phyloP scores from a whole-genome alignment of 1,140 invertebrate genomes.

The Drosophila bocqueti region DNA sequence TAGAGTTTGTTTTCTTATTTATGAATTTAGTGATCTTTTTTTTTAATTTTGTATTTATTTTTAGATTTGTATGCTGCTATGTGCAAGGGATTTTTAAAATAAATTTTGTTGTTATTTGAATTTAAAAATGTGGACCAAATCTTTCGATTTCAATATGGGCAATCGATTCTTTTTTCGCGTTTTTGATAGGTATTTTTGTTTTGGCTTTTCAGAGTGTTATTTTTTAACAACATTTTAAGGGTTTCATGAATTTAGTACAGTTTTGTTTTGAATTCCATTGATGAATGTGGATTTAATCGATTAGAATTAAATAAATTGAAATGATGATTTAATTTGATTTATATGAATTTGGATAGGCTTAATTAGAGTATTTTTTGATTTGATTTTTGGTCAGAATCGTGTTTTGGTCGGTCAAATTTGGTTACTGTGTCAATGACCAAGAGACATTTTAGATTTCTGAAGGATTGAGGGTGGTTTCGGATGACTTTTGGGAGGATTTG shows the following conservation, averaged over 20 bases:
- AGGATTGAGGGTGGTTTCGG: conserved; percentile 25
- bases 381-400: neutral
- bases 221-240: too few relatives aligned
- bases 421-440: conserved; percentile 33
- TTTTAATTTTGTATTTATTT: neutral
- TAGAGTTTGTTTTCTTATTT: neutral
- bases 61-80: neutral
- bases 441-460: conserved; percentile 24
- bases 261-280: neutral
- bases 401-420: conserved; percentile 22
- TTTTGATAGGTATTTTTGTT: neutral
- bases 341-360: neutral
- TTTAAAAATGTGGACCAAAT: neutral
- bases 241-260: neutral
- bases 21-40: neutral
- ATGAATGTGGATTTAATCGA: neutral
- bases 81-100: too few relatives aligned
- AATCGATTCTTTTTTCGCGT: neutral
- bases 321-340: neutral
- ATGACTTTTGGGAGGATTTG: conserved; percentile 23
- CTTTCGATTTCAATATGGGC: neutral
- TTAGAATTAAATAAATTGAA: neutral
- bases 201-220: too few relatives aligned
- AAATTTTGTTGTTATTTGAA: neutral
- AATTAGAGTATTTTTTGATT: neutral